Evolutionary conservation across 2,888 invertebrate genomes (phyloP).

Genomic region (Gandaritis pyraliata): DNA sequence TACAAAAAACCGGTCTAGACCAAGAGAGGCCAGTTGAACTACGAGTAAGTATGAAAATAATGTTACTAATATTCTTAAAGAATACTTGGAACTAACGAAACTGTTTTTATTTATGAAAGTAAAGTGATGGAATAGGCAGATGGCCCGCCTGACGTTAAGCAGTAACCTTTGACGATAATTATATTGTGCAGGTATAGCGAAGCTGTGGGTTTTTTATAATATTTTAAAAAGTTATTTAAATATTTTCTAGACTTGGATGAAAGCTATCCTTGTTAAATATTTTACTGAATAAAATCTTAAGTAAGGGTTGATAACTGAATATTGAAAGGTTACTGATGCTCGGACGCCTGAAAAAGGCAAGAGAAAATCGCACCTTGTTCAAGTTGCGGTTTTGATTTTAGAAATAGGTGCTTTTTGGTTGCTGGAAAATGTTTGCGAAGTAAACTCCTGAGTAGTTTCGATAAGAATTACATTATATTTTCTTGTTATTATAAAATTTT

Average conservation of each 20-base stretch:
- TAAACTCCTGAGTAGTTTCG: background rate
- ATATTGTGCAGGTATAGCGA: no score
- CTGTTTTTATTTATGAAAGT: no score
- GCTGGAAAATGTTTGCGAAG: background rate
- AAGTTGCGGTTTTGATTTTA: background rate
- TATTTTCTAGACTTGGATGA: no score
- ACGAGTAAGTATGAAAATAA: slow-evolving; percentile 17
- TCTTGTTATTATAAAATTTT: background rate
- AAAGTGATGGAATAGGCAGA: no score
- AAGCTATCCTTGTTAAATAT: no score
- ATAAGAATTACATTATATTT: background rate
- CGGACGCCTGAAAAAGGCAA: background rate
- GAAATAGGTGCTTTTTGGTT: background rate
- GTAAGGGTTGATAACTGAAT: no score
- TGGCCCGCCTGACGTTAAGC: no score
- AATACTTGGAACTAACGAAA: background rate
- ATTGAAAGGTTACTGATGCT: no score
- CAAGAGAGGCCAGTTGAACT: background rate
- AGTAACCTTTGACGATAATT: no score
- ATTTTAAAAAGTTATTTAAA: no score
- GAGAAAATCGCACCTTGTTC: background rate
- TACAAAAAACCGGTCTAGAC: slow-evolving; percentile 25
- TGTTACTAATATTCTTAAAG: slow-evolving; percentile 8
- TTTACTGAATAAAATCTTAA: background rate
- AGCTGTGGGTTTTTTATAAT: no score